Evolutionary conservation across 2,797 vertebrate genomes (phyloP).

Genomic region (Hephaestus fuliginosus): DNA sequence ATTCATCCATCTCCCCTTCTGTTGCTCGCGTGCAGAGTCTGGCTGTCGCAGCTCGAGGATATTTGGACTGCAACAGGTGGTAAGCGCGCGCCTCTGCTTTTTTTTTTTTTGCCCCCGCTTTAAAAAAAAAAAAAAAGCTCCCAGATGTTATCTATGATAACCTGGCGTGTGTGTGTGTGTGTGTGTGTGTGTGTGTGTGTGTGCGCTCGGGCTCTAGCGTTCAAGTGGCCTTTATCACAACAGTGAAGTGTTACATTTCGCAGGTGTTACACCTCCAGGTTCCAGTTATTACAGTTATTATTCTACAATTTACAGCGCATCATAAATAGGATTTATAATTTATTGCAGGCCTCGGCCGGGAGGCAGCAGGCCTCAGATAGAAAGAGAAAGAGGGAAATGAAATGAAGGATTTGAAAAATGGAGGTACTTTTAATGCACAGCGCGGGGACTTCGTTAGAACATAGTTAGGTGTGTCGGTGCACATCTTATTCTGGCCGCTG

Average conservation of each 20-base stretch:
- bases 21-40: slow-evolving; percentile 71
- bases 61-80: slow-evolving; percentile 88
- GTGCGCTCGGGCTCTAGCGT: slow-evolving; percentile 1
- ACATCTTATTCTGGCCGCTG: neutral
- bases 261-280: neutral
- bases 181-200: neutral
- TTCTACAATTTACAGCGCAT: neutral
- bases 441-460: neutral
- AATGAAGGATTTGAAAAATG: neutral
- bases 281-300: neutral
- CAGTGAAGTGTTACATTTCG: slow-evolving; percentile 15
- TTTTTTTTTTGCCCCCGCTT: slow-evolving; percentile 29
- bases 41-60: slow-evolving; percentile 69
- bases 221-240: slow-evolving; percentile 34
- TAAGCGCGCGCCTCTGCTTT: slow-evolving; percentile 76
- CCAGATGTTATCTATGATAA: slow-evolving; percentile 77
- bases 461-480: neutral
- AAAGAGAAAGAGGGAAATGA: neutral
- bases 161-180: slow-evolving; percentile 31
- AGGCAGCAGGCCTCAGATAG: neutral
- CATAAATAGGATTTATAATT: no score
- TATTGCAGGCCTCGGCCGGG: neutral
- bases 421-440: neutral
- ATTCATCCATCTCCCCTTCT: slow-evolving; percentile 54
- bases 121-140: slow-evolving; percentile 30